Percentiles rank a stretch among this genome's conserved stretches.
These are phyloP conservation scores for Pentamera pediparva DNA, from an alignment of 53 echinoderm and acorn worm species.

Conservation along the genomic window DNA sequence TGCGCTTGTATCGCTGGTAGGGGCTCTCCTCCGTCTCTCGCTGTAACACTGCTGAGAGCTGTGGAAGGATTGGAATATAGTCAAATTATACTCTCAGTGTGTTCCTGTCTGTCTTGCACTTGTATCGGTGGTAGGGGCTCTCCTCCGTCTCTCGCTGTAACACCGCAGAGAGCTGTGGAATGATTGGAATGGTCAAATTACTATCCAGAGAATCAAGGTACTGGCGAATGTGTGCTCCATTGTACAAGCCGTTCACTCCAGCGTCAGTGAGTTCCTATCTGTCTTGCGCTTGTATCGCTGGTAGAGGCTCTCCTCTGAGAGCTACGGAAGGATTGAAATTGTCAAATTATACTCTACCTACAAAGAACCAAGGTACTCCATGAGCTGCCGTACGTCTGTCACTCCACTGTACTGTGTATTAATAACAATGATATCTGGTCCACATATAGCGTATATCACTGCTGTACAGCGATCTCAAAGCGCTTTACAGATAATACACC, in stretches of 20 bases:
- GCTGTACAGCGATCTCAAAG: too few relatives aligned
- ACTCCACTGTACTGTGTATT: too few relatives aligned
- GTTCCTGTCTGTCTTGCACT: constrained; percentile 51
- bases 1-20: constrained; percentile 47
- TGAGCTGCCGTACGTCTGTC: too few relatives aligned
- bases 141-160: constrained; percentile 54
- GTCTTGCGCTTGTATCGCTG: constrained; percentile 53
- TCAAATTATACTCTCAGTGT: constrained; percentile 40
- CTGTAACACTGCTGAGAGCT: constrained; percentile 9
- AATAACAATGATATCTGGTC: too few relatives aligned
- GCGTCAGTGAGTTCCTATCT: constrained; percentile 57
- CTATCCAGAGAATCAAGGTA: not conserved
- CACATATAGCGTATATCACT: too few relatives aligned
- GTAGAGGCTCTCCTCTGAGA: constrained; percentile 37
- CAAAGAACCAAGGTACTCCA: not conserved
- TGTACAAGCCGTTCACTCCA: too few relatives aligned
- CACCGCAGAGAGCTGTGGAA: constrained; percentile 1
- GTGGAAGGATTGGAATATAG: not conserved
- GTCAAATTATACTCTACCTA: not conserved
- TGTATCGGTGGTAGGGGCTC: constrained; percentile 39
- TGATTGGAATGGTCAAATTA: not conserved
- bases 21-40: constrained; percentile 53
- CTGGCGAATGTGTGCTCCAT: too few relatives aligned
- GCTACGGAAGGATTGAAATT: not conserved
- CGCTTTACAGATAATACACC: too few relatives aligned